Base-by-base conservation (phyloP, 2,113 vertebrate genomes). In the Macrotis lagotis region DNA sequence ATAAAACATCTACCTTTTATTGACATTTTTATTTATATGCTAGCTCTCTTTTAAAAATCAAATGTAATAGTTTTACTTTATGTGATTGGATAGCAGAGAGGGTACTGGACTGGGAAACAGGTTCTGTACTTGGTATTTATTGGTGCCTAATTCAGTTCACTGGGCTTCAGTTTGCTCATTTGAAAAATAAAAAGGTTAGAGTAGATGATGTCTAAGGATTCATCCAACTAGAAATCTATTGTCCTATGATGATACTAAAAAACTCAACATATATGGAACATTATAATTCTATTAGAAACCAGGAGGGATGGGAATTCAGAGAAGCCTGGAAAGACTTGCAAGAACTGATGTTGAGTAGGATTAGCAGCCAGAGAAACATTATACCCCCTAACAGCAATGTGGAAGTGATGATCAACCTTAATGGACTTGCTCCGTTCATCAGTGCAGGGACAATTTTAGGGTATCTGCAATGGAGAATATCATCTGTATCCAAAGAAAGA, bases 21-120 rank as follows among this genome's bases (percentile, higher is more conserved):
- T 89, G 48, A 53, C 93, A 66, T 91, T 93, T 44, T 47, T 96
- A 96, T 50, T 22, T 22, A 92, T 25, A 51, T 83, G 22, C 92
- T 92, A 31, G 2, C 0, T 92, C 59, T 91, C 93, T 92, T 2
- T 74, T 74, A 95, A 94, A 47, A 2, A 3, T 25, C 47, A 4
- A 44, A 50, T 74, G 95, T 95, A 97, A 24, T 94, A 25, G 95
- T 83, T 83, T 83, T 5, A 83, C 16, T 83, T 8, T 83, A 19
- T 24, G 7, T 83, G 22, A 8, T 44, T 83, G n/a, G n/a, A 7
- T 83, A 24, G 66, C 66, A 83, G 14, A 44, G 44, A 83, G 14
- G 19, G 8, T 19, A 44, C 19, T 44, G 16, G 16, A 22, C 24
- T 83, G 66, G 66, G 66, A 83, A 44, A 83, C 37, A 83, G 66